Conservation (phyloP, 2,888 invertebrate genomes). For the Ptychoptera contaminata region DNA sequence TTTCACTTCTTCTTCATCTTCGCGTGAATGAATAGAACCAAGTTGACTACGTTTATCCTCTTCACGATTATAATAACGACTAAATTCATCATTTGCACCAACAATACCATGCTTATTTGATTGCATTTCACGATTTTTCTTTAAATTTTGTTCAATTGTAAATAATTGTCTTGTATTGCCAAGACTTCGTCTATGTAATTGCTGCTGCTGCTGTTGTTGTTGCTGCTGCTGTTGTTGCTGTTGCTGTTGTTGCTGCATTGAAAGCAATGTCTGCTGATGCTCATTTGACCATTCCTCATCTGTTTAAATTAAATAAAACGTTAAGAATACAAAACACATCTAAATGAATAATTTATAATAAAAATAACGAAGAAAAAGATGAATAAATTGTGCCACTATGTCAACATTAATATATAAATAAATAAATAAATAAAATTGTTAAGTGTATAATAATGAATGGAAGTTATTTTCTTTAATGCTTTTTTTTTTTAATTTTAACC, state of each 20-base stretch:
- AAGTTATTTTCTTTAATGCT: no score
- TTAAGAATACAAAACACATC: neutral
- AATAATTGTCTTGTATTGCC: neutral
- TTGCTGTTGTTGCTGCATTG: neutral
- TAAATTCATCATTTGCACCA: conserved; percentile 3
- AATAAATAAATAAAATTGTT: no score
- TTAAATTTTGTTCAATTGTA: neutral
- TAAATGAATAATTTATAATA: neutral
- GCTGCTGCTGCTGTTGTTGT: neutral
- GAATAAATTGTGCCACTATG: no score
- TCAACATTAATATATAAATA: no score
- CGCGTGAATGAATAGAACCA: neutral
- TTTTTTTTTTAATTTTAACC: no score
- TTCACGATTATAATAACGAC: conserved; percentile 1
- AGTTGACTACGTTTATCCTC: neutral
- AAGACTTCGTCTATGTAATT: neutral
- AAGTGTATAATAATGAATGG: no score
- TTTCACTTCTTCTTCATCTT: conserved; percentile 19
- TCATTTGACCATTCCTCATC: conserved; percentile 31
- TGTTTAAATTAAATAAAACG: conserved; percentile 8
- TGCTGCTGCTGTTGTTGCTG: neutral
- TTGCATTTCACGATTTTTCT: neutral
- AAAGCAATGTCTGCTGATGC: conserved; percentile 4
- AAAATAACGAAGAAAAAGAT: no score
- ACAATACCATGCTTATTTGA: neutral